phyloP scores from a whole-genome alignment of 2,113 vertebrate genomes.

The Nesoenas mayeri region DNA sequence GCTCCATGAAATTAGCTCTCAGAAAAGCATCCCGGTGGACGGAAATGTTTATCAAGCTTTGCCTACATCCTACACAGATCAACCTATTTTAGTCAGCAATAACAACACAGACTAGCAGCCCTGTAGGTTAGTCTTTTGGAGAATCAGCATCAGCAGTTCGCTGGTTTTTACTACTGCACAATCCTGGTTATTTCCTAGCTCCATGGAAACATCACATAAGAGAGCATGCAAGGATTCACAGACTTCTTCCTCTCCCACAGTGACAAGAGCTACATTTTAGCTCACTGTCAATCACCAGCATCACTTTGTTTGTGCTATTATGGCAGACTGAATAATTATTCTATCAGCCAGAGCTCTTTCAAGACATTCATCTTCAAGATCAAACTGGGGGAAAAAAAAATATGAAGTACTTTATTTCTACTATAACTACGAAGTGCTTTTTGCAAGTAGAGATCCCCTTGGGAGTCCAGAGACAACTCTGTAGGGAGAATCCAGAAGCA shows the following conservation, averaged over 20 bases:
- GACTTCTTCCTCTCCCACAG: neutral
- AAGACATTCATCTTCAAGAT: neutral
- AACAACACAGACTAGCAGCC: neutral
- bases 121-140: neutral
- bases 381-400: neutral
- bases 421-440: neutral
- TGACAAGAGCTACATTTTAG: neutral
- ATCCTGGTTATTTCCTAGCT: neutral
- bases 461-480: neutral
- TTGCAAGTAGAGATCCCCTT: neutral
- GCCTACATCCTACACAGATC: neutral
- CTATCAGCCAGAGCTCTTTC: neutral
- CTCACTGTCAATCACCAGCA: constrained; percentile 6
- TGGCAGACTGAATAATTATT: neutral
- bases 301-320: neutral
- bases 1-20: neutral
- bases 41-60: neutral
- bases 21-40: neutral
- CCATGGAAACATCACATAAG: neutral
- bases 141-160: neutral
- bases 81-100: neutral
- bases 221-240: neutral
- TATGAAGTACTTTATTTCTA: neutral
- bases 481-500: neutral
- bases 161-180: neutral